phyloP scores from a whole-genome alignment of 2,113 vertebrate genomes.

The Arenaria interpres region DNA sequence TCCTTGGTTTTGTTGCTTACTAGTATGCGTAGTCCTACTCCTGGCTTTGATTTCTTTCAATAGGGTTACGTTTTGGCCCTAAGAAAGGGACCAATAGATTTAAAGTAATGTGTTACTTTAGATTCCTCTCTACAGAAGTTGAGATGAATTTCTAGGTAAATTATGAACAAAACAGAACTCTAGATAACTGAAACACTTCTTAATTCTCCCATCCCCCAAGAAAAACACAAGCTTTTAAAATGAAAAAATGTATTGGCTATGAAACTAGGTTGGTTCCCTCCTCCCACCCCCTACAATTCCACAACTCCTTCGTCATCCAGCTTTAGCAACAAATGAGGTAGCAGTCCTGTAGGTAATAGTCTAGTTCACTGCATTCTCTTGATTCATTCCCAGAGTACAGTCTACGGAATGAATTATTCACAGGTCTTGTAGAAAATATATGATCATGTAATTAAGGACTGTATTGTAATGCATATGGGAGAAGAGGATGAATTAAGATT shows the following conservation, averaged over 20 bases:
- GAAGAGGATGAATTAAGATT: not conserved
- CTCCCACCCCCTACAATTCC: not conserved
- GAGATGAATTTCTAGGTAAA: not conserved
- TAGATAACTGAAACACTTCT: not conserved
- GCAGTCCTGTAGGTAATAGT: slow-evolving; percentile 19
- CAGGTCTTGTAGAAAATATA: slow-evolving; percentile 17
- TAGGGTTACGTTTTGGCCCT: not conserved
- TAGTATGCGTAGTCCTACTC: not conserved
- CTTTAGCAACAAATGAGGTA: slow-evolving; percentile 13
- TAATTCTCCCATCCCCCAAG: not conserved
- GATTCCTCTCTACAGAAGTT: not conserved
- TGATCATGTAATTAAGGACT: slow-evolving; percentile 33
- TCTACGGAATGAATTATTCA: slow-evolving; percentile 21
- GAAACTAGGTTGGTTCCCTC: not conserved
- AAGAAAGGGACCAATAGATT: not conserved
- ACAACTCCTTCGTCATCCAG: not conserved
- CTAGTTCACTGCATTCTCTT: not conserved
- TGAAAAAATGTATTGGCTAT: not conserved
- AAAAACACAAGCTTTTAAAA: slow-evolving; percentile 15
- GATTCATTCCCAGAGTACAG: not conserved
- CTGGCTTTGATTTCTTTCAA: not conserved
- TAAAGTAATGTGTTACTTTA: not conserved
- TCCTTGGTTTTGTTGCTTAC: not conserved
- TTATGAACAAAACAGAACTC: not conserved
- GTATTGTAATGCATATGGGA: not conserved